Evolutionary conservation across 2,888 invertebrate genomes (phyloP).

Genomic region (Trichopoda pennipes): DNA sequence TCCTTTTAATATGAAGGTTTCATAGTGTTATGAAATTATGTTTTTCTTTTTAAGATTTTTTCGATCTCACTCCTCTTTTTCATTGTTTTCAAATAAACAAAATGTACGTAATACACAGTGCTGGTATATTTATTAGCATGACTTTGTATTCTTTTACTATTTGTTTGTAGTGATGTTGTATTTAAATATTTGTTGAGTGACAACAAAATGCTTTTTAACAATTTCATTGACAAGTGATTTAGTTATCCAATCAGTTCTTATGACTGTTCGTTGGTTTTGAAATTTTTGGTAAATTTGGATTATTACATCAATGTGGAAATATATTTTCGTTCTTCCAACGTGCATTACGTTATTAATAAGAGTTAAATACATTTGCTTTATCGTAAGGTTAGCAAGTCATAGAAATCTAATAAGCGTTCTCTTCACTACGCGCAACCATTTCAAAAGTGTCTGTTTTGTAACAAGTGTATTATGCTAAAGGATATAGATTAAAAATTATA

Average conservation of each 20-base stretch:
- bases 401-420: no score
- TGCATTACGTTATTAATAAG: no score
- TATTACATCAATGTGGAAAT: no score
- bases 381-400: no score
- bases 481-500: no score
- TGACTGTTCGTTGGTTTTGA: not conserved
- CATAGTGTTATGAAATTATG: not conserved
- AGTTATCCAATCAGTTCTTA: constrained; percentile 26
- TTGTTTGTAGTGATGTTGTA: constrained; percentile 58
- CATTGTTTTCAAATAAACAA: not conserved
- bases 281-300: no score
- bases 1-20: no score
- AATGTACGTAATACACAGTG: not conserved
- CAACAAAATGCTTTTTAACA: constrained; percentile 60
- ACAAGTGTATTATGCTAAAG: no score
- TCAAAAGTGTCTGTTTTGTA: no score
- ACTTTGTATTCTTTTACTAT: not conserved
- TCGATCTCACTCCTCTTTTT: not conserved
- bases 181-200: constrained; percentile 46
- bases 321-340: no score
- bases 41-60: not conserved
- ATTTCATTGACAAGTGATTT: constrained; percentile 61
- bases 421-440: no score
- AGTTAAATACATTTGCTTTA: no score
- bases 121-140: not conserved